Base-by-base conservation (phyloP, 2,888 invertebrate species). In the Nymphalis urticae region DNA sequence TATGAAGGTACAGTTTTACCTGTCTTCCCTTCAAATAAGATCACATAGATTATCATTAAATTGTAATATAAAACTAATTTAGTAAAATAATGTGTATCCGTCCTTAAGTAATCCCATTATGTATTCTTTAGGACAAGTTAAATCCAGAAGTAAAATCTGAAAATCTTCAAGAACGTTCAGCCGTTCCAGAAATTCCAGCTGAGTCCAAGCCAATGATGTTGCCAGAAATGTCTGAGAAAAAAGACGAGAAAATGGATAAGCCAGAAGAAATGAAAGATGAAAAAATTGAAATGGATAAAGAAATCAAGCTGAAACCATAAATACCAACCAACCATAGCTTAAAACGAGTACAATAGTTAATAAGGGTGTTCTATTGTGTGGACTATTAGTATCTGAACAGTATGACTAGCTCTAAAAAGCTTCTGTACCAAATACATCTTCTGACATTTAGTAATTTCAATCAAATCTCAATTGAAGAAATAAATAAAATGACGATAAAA, bases 391-490 rank as follows among this genome's bases (percentile, higher is more conserved):
- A 71, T 70, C 71, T 69, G 66, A 69, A 59, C 65, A 67, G 66
- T 73, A 60, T 50, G 66, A 61, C 68, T 66, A 42, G 64, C 66
- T 60, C 62, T 59, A 54, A 79, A 81, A 80, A 85, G 88, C 89
- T 89, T 86, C 83, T 84, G 85, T 84, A 90, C 90, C 90, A 91
- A 91, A 90, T 88, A 88, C 85, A 48, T 27, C 32, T 51, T 48
- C 62, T 63, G 56, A 54, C 60, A 53, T 51, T 60, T 51, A 61
- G 51, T 53, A 60, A 19, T 53, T 24, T 66, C 61, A 62, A 48
- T 32, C 48, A 61, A 62, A 66, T 48, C 53, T 61, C 19, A 36
- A 61, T 13, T 17, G 32, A 66, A 53, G 47, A 61, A 66, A 47
- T 42, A 60, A 60, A 53, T 66, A 48, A 66, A 54, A 32, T 27